Percentiles rank a stretch among this genome's conserved stretches.
Conservation (phyloP, 1,140 invertebrate species). For the Drosophila repleta region DNA sequence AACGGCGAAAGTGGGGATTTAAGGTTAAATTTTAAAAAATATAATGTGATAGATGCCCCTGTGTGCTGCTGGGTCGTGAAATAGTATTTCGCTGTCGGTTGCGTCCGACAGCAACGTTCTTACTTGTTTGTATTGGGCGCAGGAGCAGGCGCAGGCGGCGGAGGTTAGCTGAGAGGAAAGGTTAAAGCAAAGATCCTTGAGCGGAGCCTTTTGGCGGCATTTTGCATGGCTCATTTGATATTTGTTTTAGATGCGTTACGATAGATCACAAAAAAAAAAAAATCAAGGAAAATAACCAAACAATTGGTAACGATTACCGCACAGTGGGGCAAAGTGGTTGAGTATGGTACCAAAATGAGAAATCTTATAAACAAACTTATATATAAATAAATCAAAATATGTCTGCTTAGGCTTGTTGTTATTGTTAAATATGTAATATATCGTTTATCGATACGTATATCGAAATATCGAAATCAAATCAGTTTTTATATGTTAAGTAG, state of each 20-base stretch:
- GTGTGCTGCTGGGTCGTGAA: too few relatives aligned
- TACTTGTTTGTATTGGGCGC: conserved; percentile 2
- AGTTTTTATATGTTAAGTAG: too few relatives aligned
- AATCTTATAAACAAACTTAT: not conserved
- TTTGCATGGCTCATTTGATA: conserved; percentile 81
- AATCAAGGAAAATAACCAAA: conserved; percentile 9
- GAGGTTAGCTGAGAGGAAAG: conserved; percentile 23
- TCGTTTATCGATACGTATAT: not conserved
- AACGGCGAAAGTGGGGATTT: too few relatives aligned
- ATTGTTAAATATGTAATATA: too few relatives aligned
- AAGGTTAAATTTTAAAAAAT: too few relatives aligned
- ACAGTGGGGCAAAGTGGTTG: conserved; percentile 38
- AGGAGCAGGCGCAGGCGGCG: not conserved
- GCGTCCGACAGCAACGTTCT: too few relatives aligned
- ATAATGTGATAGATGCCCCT: too few relatives aligned
- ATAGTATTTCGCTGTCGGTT: too few relatives aligned
- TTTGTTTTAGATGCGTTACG: conserved; percentile 70
- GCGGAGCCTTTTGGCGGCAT: conserved; percentile 71
- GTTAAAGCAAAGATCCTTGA: conserved; percentile 34
- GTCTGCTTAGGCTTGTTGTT: too few relatives aligned
- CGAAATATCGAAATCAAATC: not conserved
- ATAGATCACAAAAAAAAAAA: conserved; percentile 63
- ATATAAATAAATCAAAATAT: not conserved
- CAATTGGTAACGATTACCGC: conserved; percentile 16
- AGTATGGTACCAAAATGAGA: not conserved